These are phyloP conservation scores for Hippocampus mohnikei DNA, from an alignment of 2,113 vertebrate genomes.

Conservation along the genomic window DNA sequence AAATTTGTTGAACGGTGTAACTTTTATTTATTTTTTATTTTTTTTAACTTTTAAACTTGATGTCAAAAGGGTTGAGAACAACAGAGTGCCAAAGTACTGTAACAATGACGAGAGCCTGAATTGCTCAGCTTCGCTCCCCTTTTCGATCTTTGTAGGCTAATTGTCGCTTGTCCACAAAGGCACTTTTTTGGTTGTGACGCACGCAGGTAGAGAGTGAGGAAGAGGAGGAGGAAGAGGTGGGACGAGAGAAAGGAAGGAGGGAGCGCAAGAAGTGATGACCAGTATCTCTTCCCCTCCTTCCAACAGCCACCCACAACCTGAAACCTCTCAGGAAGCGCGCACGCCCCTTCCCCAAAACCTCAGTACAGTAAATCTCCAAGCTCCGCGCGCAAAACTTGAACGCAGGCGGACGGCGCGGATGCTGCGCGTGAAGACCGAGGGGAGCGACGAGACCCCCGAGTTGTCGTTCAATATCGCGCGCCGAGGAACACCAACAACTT, in stretches of 20 bases:
- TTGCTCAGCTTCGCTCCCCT: neutral
- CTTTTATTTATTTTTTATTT: no score
- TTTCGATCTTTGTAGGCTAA: neutral
- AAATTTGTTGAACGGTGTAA: no score
- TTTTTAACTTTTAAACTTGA: neutral
- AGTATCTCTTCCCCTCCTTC: constrained; percentile 54
- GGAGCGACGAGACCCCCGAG: constrained; percentile 56
- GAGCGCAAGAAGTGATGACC: constrained; percentile 15
- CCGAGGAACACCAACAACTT: constrained; percentile 41
- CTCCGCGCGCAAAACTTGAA: constrained; percentile 58
- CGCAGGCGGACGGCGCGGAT: constrained; percentile 59
- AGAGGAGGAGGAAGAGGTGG: constrained; percentile 2
- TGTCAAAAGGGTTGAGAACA: neutral
- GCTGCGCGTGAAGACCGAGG: constrained; percentile 61
- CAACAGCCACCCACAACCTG: constrained; percentile 30
- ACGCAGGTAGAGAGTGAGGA: constrained; percentile 1
- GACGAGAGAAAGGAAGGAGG: constrained; percentile 23
- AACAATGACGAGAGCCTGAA: neutral
- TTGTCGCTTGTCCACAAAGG: constrained; percentile 33
- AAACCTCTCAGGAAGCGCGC: constrained; percentile 33
- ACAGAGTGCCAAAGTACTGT: neutral
- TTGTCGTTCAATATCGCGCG: constrained; percentile 27
- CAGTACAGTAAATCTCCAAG: neutral
- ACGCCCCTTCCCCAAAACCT: neutral
- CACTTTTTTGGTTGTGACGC: constrained; percentile 45